These are phyloP conservation scores for Drosophila macrospina DNA, from an alignment of 2,888 invertebrate species.

Conservation along the genomic window DNA sequence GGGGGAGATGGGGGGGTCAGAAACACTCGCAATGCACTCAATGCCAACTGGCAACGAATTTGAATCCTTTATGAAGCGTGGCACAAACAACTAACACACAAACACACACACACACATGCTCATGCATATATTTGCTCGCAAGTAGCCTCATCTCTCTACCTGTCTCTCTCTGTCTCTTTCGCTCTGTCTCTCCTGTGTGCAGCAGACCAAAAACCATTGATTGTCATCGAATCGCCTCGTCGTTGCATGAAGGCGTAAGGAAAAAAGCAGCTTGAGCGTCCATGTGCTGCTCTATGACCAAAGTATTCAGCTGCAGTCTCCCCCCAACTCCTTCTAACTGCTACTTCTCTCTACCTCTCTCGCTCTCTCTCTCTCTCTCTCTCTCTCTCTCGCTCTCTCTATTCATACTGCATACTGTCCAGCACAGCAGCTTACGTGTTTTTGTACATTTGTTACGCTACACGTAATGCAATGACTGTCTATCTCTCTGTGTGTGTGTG, in stretches of 20 bases:
- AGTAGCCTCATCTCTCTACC: constrained; percentile 44
- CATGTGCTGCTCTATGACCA: constrained; percentile 39
- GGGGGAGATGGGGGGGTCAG: too few species aligned
- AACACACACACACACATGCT: constrained; percentile 53
- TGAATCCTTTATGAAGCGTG: constrained; percentile 84
- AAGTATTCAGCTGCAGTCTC: constrained; percentile 51
- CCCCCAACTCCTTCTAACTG: neutral
- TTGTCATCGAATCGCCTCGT: constrained; percentile 82
- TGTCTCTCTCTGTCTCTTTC: neutral
- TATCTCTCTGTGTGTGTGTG: constrained; percentile 14
- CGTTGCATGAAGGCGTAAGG: constrained; percentile 46
- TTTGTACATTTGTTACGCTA: constrained; percentile 80
- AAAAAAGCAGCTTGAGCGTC: constrained; percentile 64
- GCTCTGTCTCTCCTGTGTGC: constrained; percentile 56
- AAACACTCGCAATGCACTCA: constrained; percentile 70
- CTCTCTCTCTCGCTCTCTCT: constrained; percentile 2
- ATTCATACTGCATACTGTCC: constrained; percentile 43
- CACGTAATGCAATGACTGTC: constrained; percentile 73
- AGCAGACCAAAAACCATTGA: constrained; percentile 85
- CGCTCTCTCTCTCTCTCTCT: neutral
- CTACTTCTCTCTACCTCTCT: too few species aligned
- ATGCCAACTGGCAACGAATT: constrained; percentile 72
- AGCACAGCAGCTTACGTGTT: constrained; percentile 69
- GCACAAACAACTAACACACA: constrained; percentile 61
- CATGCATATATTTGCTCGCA: constrained; percentile 67